A percentile compares a stretch with the other conserved stretches of the same genome.
phyloP scores from a whole-genome alignment of 2,113 vertebrate species.

The Emydura subglobosa region DNA sequence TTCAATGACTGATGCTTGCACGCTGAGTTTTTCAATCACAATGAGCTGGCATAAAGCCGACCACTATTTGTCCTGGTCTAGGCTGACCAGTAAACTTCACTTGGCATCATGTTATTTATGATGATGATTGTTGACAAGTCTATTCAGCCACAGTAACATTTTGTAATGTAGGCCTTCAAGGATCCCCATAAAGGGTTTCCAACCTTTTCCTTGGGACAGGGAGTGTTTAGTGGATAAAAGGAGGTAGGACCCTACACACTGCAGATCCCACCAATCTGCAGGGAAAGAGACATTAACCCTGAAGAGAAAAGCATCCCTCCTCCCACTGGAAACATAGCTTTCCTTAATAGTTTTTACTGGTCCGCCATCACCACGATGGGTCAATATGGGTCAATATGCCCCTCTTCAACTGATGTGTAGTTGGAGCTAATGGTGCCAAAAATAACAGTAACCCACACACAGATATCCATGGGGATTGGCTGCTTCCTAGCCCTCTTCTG shows the following conservation, averaged over 20 bases:
- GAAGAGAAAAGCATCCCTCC: not conserved
- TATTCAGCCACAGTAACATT: not conserved
- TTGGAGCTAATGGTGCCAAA: not conserved
- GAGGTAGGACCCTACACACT: not conserved
- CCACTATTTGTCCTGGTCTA: not conserved
- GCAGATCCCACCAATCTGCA: not conserved
- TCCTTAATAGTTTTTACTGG: not conserved
- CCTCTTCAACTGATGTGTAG: not conserved
- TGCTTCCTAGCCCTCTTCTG: not conserved
- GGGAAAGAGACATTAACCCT: not conserved
- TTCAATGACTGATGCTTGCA: not conserved
- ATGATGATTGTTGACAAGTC: not conserved
- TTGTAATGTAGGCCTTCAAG: not conserved
- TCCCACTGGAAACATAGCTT: not conserved
- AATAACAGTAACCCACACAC: not conserved
- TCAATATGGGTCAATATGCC: not conserved
- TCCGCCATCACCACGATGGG: not conserved
- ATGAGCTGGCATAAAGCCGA: not conserved
- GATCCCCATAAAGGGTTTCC: not conserved
- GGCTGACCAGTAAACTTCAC: not conserved
- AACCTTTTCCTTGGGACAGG: not conserved
- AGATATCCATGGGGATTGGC: not conserved
- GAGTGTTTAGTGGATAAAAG: not conserved
- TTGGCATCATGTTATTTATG: not conserved
- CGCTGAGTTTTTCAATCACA: not conserved